These are phyloP conservation scores for Pelobates cultripes DNA, from an alignment of 2,797 vertebrate genomes.

Conservation along the genomic window DNA sequence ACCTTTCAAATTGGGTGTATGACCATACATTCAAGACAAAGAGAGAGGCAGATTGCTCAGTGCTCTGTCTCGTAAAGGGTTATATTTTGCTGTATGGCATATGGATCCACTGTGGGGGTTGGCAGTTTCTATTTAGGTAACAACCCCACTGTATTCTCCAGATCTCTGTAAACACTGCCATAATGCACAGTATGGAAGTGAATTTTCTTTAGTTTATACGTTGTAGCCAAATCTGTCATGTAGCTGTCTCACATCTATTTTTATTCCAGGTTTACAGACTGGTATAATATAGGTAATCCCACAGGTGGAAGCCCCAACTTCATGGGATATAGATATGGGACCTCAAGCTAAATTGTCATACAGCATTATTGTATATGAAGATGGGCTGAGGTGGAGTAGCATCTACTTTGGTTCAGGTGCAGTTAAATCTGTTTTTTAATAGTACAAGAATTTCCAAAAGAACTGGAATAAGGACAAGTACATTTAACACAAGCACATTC, in stretches of 20 bases:
- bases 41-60: neutral
- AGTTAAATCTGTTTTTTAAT: neutral
- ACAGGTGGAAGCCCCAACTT: neutral
- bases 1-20: neutral
- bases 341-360: neutral
- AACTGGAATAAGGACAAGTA: constrained; percentile 30
- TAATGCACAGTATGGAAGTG: neutral
- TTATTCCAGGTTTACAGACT: neutral
- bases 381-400: no score
- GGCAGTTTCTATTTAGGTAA: neutral
- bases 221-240: neutral
- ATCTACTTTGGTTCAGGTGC: neutral
- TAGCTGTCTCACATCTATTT: neutral
- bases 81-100: neutral
- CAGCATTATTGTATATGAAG: neutral
- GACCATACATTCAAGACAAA: neutral
- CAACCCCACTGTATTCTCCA: neutral
- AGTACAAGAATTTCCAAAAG: neutral
- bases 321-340: neutral
- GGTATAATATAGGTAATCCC: neutral
- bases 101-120: neutral
- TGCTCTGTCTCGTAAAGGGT: neutral
- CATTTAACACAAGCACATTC: constrained; percentile 2
- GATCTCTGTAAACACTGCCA: neutral
- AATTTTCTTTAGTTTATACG: neutral